Conservation (phyloP, 37 sponge, comb jelly and placozoan species). For the Oopsacas minuta region DNA sequence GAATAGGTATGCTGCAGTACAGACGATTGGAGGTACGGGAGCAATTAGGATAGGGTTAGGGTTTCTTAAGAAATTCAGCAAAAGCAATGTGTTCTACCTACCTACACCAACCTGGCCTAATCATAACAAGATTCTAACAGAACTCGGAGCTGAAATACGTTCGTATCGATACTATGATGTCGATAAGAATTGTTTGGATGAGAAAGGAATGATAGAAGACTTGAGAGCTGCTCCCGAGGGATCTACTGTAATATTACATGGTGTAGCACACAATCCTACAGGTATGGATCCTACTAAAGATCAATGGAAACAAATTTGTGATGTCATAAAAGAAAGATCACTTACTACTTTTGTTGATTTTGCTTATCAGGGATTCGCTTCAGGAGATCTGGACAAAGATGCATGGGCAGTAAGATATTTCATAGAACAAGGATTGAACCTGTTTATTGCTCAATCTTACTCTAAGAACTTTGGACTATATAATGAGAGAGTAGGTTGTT, state of each 20-base stretch:
- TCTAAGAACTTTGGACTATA: conserved; percentile 98
- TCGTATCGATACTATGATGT: conserved; percentile 67
- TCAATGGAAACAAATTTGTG: conserved; percentile 79
- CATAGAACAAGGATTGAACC: conserved; percentile 55
- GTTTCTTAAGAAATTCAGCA: conserved; percentile 53
- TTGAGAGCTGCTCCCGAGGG: conserved; percentile 61
- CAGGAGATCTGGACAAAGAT: conserved; percentile 70
- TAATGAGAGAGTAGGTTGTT: conserved; percentile 75
- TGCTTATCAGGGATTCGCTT: conserved; percentile 96
- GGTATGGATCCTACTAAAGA: conserved; percentile 77
- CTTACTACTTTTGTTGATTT: conserved; percentile 78
- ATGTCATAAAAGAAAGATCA: conserved; percentile 42
- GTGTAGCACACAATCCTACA: conserved; percentile 94
- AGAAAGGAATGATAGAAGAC: conserved; percentile 41
- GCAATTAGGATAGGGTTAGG: conserved; percentile 58
- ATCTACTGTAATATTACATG: conserved; percentile 75
- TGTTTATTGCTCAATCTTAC: conserved; percentile 80
- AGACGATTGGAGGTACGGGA: conserved; percentile 84
- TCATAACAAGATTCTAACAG: conserved; percentile 76
- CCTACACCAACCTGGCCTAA: conserved; percentile 88
- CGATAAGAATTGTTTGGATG: conserved; percentile 52
- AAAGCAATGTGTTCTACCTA: conserved; percentile 49
- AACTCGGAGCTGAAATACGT: background rate
- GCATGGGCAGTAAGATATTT: conserved; percentile 74
- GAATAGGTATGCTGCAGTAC: conserved; percentile 54